Base-by-base conservation (phyloP, 2,797 vertebrate genomes). In the Lepus townsendii region DNA sequence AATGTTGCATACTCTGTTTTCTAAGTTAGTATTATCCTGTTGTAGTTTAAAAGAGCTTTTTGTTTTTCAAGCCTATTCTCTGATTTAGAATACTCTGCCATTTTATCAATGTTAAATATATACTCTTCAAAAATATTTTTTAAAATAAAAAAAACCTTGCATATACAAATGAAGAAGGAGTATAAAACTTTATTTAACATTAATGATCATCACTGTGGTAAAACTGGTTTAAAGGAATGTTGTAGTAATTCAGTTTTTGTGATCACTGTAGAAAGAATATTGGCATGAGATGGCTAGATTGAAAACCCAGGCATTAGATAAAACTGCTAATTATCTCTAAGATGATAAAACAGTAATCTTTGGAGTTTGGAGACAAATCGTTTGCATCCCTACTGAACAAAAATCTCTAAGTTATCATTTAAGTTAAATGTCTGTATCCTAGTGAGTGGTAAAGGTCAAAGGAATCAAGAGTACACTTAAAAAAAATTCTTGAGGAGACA, bases 1-100 rank as follows among this genome's bases (percentile, higher is more conserved):
- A 72, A 13, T 72, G 83, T 88, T 83, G 72, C n/a, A 30, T 47
- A 30, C 14, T 47, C 38, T 83, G 0, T 69, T 82, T 71, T 91
- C 20, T 27, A 69, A 86, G 27, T 57, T 88, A 82, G 32, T 47
- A 47, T 69, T 94, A 85, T 66, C 9, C 60, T 96, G 38, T 89
- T 82, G 47, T 26, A 75, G 7, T 89, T 91, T 89, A 50, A 14
- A 66, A 62, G 57, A 77, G 12, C 47, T 17, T 88, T 73, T 66
- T 94, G 26, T 50, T 90, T 94, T 94, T 93, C 32, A 86, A 3
- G 42, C 26, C 47, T 65, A 3, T 82, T 52, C 24, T 88, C 10
- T 57, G 38, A 62, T 73, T 84, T 88, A 62, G 52, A 22, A 65
- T 77, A 60, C 6, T 73, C 77, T 16, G 86, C 35, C 52, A 8